Percentiles rank a stretch among this genome's conserved stretches.
phyloP scores from a whole-genome alignment of 2,888 invertebrate species.

The Zaprionus bogoriensis region DNA sequence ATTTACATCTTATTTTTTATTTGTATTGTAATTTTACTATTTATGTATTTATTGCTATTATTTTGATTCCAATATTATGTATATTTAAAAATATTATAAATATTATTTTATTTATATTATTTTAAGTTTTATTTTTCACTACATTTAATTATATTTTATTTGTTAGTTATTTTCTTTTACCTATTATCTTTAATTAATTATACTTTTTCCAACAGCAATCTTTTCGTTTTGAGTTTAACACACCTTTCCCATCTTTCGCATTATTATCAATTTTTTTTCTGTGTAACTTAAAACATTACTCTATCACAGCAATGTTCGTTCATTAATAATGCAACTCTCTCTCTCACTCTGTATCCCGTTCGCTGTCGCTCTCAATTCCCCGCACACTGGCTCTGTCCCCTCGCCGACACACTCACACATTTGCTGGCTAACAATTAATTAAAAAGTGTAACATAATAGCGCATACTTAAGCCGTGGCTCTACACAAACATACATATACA shows the following conservation, averaged over 20 bases:
- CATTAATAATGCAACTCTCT: slow-evolving; percentile 37
- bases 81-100: background rate
- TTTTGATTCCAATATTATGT: background rate
- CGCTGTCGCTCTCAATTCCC: background rate
- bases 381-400: background rate
- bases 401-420: too few species aligned
- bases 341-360: background rate
- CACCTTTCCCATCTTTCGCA: background rate
- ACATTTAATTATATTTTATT: background rate
- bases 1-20: too few species aligned
- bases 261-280: background rate
- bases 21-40: background rate
- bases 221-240: background rate
- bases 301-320: slow-evolving; percentile 12
- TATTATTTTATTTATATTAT: background rate
- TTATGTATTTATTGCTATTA: background rate
- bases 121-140: background rate
- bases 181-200: background rate
- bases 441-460: slow-evolving; percentile 14
- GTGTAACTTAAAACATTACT: slow-evolving; percentile 25
- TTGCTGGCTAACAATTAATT: slow-evolving; percentile 19
- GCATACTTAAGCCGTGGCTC: background rate
- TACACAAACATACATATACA: background rate
- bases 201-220: background rate
- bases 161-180: background rate